phyloP scores from a whole-genome alignment of 2,113 vertebrate genomes.

The rat (Rattus norvegicus) region DNA sequence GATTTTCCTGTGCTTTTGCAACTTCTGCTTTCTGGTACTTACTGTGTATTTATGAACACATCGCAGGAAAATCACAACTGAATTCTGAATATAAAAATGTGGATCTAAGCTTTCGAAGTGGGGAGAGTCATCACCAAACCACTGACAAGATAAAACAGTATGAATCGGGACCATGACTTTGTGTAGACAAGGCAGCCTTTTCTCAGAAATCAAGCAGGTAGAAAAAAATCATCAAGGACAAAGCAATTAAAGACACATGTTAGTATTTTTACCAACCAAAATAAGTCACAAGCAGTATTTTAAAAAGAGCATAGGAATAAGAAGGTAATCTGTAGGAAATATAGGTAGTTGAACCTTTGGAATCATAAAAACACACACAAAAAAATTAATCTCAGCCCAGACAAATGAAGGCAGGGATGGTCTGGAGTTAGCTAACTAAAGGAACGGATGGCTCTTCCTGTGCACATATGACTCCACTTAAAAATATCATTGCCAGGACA shows the following conservation, averaged over 20 bases:
- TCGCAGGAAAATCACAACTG: background rate
- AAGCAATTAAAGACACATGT: slow-evolving; percentile 17
- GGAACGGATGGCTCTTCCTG: background rate
- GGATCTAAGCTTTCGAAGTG: background rate
- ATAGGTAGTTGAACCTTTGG: slow-evolving; percentile 1
- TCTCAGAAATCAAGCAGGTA: background rate
- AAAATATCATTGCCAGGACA: background rate
- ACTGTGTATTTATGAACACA: background rate
- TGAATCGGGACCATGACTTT: background rate
- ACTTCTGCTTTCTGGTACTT: background rate
- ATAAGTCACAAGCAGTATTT: slow-evolving; percentile 28
- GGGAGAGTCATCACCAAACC: background rate
- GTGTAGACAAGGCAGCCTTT: background rate
- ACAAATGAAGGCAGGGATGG: background rate
- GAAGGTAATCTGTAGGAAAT: slow-evolving; percentile 23
- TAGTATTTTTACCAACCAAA: slow-evolving; percentile 12
- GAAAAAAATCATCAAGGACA: background rate
- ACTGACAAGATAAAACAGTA: background rate
- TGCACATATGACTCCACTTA: background rate
- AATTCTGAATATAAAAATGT: background rate
- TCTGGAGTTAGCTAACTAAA: background rate
- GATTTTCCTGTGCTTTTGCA: background rate
- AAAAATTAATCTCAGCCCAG: background rate
- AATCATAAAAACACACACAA: background rate
- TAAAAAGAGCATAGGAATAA: background rate